Percentiles rank a stretch among this genome's conserved stretches.
phyloP scores from a whole-genome alignment of 2,888 invertebrate genomes.

The Tuberolachnus salignus region DNA sequence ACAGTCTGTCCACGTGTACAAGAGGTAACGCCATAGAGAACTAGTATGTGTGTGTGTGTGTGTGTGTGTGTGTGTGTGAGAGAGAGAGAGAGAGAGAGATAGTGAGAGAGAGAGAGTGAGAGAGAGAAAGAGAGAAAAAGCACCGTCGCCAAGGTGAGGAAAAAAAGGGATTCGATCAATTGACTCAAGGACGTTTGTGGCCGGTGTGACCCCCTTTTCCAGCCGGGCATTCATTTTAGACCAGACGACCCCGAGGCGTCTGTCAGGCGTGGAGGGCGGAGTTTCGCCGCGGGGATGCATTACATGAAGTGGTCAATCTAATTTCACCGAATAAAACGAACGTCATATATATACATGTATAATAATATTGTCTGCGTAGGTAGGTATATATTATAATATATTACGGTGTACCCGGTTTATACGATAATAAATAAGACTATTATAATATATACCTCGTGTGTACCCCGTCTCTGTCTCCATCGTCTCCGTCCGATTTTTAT shows the following conservation, averaged over 20 bases:
- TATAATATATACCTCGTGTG: too few relatives aligned
- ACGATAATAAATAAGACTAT: too few relatives aligned
- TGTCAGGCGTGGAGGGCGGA: constrained; percentile 52
- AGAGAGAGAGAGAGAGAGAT: background rate
- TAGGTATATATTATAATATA: too few relatives aligned
- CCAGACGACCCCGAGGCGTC: constrained; percentile 54
- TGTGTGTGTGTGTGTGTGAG: too few relatives aligned
- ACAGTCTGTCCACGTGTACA: background rate
- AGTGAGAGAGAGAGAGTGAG: background rate
- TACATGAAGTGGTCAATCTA: constrained; percentile 53
- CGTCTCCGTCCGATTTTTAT: too few relatives aligned
- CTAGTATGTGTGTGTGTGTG: too few relatives aligned
- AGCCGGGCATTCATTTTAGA: constrained; percentile 45
- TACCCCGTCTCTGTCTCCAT: too few relatives aligned
- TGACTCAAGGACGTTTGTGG: constrained; percentile 55
- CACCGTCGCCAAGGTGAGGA: constrained; percentile 42
- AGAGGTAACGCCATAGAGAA: background rate
- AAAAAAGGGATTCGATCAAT: constrained; percentile 56
- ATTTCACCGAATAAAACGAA: constrained; percentile 19
- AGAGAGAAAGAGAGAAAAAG: background rate
- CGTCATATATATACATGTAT: background rate
- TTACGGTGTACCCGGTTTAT: too few relatives aligned
- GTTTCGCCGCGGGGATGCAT: constrained; percentile 43
- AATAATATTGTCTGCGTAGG: background rate
- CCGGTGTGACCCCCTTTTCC: constrained; percentile 55